Base-by-base conservation (phyloP, 2,797 vertebrate genomes). In the Danio albolineatus region DNA sequence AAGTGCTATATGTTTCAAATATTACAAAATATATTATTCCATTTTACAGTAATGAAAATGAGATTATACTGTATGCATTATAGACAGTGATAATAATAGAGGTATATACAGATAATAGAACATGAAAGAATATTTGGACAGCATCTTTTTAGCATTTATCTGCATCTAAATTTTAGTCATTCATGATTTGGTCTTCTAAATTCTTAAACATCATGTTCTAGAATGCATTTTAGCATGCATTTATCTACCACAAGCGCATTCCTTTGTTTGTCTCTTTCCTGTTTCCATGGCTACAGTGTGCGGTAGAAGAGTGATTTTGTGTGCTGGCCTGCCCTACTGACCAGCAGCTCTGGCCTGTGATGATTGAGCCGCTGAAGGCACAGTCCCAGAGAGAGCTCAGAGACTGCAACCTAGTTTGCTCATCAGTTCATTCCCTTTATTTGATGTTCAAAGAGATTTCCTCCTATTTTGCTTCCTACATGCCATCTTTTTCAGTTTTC, bases 291-390 rank as follows among this genome's bases (percentile, higher is more conserved):
- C 57, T 87, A 93, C 92, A n/a, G 36, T 73, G 65, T 73, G 41
- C 79, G 43, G 54, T 72, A 53, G 70, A 79, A 80, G 88, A 85
- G 82, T 85, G 90, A 91, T 92, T 92, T 91, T 87, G 85, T 89
- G 87, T 90, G 62, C 61, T 80, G 90, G 87, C 87, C 85, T 90
- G 91, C 90, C 91, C 89, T 91, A 89, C 89, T 91, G 91, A 92
- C 92, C 90, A 74, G 82, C 89, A 89, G 65, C 8, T 44, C 16
- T 36, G 64, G 65, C 44, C 77, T 85, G 59, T 67, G 71, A 53
- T 71, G 71, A 76, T 67, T 44, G 67, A 2, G 12, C 21, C 16
- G 8, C 36, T n/a, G 39, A 77, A 73, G 62, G 56, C 74, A 67
- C 14, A 38, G 43, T 65, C 36, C 36, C 16, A 12, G 38, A 76